Evolutionary conservation across 2,113 vertebrate genomes (phyloP).

Genomic region (Perca flavescens): DNA sequence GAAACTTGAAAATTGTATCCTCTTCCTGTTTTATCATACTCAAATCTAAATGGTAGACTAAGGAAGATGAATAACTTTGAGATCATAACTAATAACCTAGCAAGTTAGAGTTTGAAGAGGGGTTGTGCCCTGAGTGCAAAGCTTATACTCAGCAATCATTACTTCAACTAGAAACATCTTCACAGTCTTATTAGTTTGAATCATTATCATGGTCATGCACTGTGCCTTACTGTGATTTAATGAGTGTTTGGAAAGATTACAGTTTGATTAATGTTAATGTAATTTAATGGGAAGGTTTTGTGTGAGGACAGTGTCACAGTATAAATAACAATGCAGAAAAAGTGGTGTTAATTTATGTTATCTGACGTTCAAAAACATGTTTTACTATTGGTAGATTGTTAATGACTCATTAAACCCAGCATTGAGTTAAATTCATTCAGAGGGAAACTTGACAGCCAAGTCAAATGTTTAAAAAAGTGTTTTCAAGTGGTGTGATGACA

Average conservation of each 20-base stretch:
- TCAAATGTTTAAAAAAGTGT: slow-evolving; percentile 52
- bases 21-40: slow-evolving; percentile 13
- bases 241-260: slow-evolving; percentile 7
- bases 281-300: slow-evolving; percentile 14
- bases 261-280: background rate
- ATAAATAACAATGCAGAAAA: slow-evolving; percentile 11
- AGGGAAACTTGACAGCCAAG: slow-evolving; percentile 38
- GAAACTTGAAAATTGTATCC: background rate
- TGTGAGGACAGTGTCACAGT: slow-evolving; percentile 16
- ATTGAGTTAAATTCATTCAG: slow-evolving; percentile 31
- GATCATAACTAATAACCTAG: slow-evolving; percentile 22
- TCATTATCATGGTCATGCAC: background rate
- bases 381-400: slow-evolving; percentile 19
- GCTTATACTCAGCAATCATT: slow-evolving; percentile 4
- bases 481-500: slow-evolving; percentile 45
- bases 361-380: slow-evolving; percentile 14
- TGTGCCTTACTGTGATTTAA: background rate
- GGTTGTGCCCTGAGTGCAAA: slow-evolving; percentile 13
- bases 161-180: slow-evolving; percentile 15
- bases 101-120: slow-evolving; percentile 21
- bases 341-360: background rate
- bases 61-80: slow-evolving; percentile 17
- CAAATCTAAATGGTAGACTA: background rate
- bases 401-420: slow-evolving; percentile 21
- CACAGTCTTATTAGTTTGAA: slow-evolving; percentile 12